Conservation (phyloP, 2,113 vertebrate species). For the Acanthisitta chloris region DNA sequence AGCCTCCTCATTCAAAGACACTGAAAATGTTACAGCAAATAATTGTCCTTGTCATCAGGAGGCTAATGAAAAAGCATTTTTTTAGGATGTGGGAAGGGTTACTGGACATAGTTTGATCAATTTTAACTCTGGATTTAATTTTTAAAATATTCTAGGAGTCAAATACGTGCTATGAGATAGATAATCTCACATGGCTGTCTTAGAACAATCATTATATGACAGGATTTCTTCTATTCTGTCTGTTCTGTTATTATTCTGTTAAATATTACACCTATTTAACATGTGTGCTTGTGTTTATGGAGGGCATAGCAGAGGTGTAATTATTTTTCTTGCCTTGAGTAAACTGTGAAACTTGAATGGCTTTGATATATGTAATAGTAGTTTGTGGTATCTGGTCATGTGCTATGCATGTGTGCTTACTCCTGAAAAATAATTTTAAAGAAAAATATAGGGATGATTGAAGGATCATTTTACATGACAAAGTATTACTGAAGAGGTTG, state of each 20-base stretch:
- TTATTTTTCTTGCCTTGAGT: not conserved
- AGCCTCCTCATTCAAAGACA: not conserved
- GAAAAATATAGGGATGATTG: not conserved
- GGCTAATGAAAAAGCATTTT: not conserved
- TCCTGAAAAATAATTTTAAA: not conserved
- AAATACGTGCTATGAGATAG: not conserved
- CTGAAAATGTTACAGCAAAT: not conserved
- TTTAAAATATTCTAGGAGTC: not conserved
- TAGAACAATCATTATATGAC: not conserved
- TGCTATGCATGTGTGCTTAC: not conserved
- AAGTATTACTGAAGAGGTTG: not conserved
- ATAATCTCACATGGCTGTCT: not conserved
- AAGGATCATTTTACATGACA: not conserved
- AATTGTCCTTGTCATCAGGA: accelerated
- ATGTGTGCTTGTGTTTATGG: not conserved
- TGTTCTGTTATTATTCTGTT: too few relatives aligned
- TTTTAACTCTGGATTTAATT: not conserved
- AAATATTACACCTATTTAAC: not conserved
- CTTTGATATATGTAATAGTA: not conserved
- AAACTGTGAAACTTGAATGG: not conserved
- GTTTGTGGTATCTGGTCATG: not conserved
- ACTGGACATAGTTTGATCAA: not conserved
- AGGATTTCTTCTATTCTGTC: not conserved
- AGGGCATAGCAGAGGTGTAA: not conserved
- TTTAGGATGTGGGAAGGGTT: not conserved